Evolutionary conservation across 2,797 vertebrate species (phyloP), one percentile per base, ranked within the genome.

Genomic region (Galago senegalensis): DNA sequence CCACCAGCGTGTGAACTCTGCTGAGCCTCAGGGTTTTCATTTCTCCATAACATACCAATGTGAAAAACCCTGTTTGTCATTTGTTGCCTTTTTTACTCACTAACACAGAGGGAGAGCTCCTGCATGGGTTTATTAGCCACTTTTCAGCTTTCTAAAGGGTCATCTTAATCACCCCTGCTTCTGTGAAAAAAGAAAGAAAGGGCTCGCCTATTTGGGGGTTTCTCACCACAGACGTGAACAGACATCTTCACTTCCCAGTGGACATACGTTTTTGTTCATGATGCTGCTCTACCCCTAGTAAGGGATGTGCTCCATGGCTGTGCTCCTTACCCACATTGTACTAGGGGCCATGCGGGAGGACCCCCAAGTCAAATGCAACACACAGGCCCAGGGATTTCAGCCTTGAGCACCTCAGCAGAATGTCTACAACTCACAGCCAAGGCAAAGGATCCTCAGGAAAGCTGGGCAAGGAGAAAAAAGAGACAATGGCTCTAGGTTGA

Each of bases 181-280:
- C 75, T 70, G 37, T 13, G 23, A 25, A 43, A 43, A 18, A 5
- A 61, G 27, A 79, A 14, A 69, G 29, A 8, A 10, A 4, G 0
- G 25, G 1, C 69, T 94, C 3, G 21, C 37, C 43, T n/a, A 12
- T 16, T 20, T 31, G 5, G 11, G 2, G 56, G 1, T 31, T 40
- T 40, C 73, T 60, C 46, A 21, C 13, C 3, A n/a, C 12, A 40
- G 79, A 37, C 3, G 31, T 7, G 16, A 17, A 61, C 17, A 1
- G 46, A 18, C 31, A 5, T 56, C 27, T n/a, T 72, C 27, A 6
- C 8, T 29, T 14, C 27, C 9, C 34, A 8, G 14, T 0, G 4
- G 53, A 5, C 4, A 29, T 21, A 6, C 11, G 13, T 5, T 0
- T 14, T 18, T n/a, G 21, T 3, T 49, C 20, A 0, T 37, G 5